Conservation (phyloP, 2,888 invertebrate species). For the Drosophila melanosoma region DNA sequence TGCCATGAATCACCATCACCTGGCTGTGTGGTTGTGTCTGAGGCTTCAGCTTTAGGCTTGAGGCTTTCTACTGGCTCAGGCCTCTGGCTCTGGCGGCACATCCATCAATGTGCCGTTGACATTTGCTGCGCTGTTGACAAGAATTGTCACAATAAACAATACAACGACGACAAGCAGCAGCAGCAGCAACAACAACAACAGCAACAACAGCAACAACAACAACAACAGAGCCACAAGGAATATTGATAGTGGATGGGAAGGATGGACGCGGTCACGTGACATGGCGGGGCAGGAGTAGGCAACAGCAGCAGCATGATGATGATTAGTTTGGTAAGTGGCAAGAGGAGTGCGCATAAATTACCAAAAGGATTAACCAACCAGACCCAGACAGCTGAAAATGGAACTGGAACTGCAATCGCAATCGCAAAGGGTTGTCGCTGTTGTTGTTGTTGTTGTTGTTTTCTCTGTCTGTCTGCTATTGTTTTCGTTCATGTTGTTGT, state of each 20-base stretch:
- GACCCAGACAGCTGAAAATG: slow-evolving; percentile 61
- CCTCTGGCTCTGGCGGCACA: slow-evolving; percentile 62
- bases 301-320: slow-evolving; percentile 47
- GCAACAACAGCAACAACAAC: slow-evolving; percentile 34
- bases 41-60: slow-evolving; percentile 18
- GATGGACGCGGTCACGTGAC: slow-evolving; percentile 69
- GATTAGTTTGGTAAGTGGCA: slow-evolving; percentile 78
- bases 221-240: slow-evolving; percentile 33
- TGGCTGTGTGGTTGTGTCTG: slow-evolving; percentile 48
- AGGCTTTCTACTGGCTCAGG: slow-evolving; percentile 19
- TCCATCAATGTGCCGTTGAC: slow-evolving; percentile 80
- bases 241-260: slow-evolving; percentile 57
- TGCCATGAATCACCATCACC: slow-evolving; percentile 79
- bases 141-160: slow-evolving; percentile 81
- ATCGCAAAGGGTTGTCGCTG: slow-evolving; percentile 53
- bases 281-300: slow-evolving; percentile 33
- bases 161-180: slow-evolving; percentile 66
- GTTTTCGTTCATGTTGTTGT: slow-evolving; percentile 37
- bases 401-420: slow-evolving; percentile 39
- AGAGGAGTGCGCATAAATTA: slow-evolving; percentile 76
- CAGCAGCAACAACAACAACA: slow-evolving; percentile 17
- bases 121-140: slow-evolving; percentile 78
- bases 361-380: slow-evolving; percentile 76
- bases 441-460: slow-evolving; percentile 20
- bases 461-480: slow-evolving; percentile 16